A percentile compares a stretch with the other conserved stretches of the same genome.
Evolutionary conservation across 1,140 invertebrate genomes (phyloP).

Genomic region (Drosophila nasuta): DNA sequence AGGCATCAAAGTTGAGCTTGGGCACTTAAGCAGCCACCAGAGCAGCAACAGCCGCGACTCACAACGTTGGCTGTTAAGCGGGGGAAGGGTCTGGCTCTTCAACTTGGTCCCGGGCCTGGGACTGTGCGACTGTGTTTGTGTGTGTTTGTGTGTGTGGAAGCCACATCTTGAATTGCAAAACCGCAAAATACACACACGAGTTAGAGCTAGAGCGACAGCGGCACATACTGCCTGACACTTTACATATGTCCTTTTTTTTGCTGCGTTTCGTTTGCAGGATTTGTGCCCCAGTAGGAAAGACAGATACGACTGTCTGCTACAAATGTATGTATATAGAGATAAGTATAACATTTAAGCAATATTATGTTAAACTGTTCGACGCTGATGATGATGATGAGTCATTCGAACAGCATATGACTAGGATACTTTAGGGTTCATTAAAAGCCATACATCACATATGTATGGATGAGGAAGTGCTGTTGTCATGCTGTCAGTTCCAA

Average conservation of each 20-base stretch:
- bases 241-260: constrained; percentile 73
- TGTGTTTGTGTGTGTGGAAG: neutral
- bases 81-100: constrained; percentile 11
- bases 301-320: neutral
- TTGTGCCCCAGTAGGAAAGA: constrained; percentile 4
- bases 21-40: constrained; percentile 59
- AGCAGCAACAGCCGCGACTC: constrained; percentile 46
- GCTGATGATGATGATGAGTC: neutral
- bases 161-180: constrained; percentile 74
- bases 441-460: neutral
- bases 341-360: neutral
- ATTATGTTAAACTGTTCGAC: neutral
- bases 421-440: neutral
- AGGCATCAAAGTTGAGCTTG: constrained; percentile 43
- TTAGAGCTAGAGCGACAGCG: constrained; percentile 24
- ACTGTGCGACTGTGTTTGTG: neutral
- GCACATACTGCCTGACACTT: constrained; percentile 58
- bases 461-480: neutral
- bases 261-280: neutral
- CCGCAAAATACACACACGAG: constrained; percentile 60
- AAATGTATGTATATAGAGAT: neutral
- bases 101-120: constrained; percentile 1
- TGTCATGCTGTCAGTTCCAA: constrained; percentile 23
- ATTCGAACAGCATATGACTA: constrained; percentile 6
- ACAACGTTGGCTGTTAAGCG: neutral